Base-by-base conservation (phyloP, 2,113 vertebrate genomes). In the Pampusana beccarii region DNA sequence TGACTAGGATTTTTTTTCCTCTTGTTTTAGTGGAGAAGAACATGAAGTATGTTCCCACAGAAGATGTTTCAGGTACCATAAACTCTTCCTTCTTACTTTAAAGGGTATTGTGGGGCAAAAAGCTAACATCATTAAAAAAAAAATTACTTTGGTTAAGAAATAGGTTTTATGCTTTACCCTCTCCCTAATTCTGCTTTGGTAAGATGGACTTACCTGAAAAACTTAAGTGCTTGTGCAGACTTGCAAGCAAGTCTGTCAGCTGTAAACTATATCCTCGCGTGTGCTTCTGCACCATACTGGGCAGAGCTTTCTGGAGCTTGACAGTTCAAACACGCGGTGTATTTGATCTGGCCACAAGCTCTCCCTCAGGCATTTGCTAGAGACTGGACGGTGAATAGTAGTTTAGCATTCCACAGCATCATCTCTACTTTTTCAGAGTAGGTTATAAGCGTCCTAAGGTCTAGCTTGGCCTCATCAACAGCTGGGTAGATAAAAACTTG, bases 21-120 rank as follows among this genome's bases (percentile, higher is more conserved):
- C 78, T 96, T 86, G 91, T 98, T 98, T 96, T 95, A 99, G 99
- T 99, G 97, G 99, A 99, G 96, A 98, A 99, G 93, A 99, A 98
- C 56, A 98, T 99, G 98, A 99, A 98, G 61, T 98, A 98, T 88
- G 97, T 99, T 86, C 99, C 99, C 92, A 98, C 98, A 95, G 99
- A 99, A 98, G 99, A 99, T 97, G 97, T 99, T 96, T 99, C 99
- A 98, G 99, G 99, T 99, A 99, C n/a, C 33, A 86, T 80, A 31
- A 67, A 97, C 73, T 81, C 60, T 82, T 2, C 46, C 33, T 73
- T 93, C 34, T 69, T 69, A 60, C 20, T 61, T 62, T 38, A 42
- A 67, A 71, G 4, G 6, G 8, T 72, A 6, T 36, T 62, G 48
- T 75, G 38, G 40, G 53, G 33, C 34, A 75, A 64, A 48, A 6